Evolutionary conservation across 2,888 invertebrate genomes (phyloP).

Genomic region (Pyrochroa serraticornis): DNA sequence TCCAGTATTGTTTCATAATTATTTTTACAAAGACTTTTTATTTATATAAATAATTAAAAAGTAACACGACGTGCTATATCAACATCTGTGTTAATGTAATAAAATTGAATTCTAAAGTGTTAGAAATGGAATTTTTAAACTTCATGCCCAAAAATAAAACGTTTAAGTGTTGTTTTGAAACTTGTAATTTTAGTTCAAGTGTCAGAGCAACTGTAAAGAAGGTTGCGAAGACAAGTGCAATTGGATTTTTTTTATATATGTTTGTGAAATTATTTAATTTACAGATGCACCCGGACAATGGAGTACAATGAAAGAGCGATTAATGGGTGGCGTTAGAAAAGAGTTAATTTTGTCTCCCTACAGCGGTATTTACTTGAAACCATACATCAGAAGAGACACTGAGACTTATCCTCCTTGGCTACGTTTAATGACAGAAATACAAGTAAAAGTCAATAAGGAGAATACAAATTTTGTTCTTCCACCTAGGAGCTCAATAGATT

Average conservation of each 20-base stretch:
- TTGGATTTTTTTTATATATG: not conserved
- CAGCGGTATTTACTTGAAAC: conserved; percentile 76
- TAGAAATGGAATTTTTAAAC: too few relatives aligned
- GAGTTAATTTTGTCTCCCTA: conserved; percentile 69
- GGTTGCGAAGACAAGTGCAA: not conserved
- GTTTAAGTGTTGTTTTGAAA: too few relatives aligned
- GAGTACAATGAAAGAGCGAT: conserved; percentile 41
- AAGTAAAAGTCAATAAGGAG: conserved; percentile 61
- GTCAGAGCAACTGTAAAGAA: too few relatives aligned
- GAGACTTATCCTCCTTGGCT: conserved; percentile 74
- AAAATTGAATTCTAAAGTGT: too few relatives aligned
- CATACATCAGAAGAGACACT: conserved; percentile 80
- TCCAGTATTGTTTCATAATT: too few relatives aligned
- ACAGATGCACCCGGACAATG: conserved; percentile 44
- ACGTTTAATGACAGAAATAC: conserved; percentile 69
- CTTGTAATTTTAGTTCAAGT: too few relatives aligned
- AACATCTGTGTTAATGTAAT: too few relatives aligned
- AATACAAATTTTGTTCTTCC: conserved; percentile 50
- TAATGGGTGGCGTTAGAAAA: conserved; percentile 51
- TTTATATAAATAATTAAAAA: too few relatives aligned
- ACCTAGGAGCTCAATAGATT: conserved; percentile 73
- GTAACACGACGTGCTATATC: too few relatives aligned
- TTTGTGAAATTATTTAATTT: conserved; percentile 12
- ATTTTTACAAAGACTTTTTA: too few relatives aligned
- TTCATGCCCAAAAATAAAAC: too few relatives aligned